These are phyloP conservation scores for Psittacula cyanocephala DNA, from an alignment of 2,113 vertebrate genomes.

Conservation along the genomic window DNA sequence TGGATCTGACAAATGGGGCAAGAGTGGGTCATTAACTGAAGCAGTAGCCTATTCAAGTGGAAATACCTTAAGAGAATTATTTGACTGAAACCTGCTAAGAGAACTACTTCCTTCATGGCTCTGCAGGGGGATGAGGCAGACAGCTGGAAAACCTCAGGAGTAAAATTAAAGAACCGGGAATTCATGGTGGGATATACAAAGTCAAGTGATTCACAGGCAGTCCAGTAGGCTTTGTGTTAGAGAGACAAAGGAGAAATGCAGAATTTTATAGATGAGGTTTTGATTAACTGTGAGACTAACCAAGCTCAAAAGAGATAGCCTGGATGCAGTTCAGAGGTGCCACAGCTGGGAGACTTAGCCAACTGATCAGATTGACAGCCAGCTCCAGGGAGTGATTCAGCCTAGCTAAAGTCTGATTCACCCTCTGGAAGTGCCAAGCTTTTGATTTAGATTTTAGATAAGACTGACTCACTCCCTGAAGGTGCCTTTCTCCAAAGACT, in stretches of 20 bases:
- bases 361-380: slow-evolving; percentile 11
- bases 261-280: not conserved
- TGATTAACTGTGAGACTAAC: not conserved
- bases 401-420: slow-evolving; percentile 17
- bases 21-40: not conserved
- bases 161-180: not conserved
- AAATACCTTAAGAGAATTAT: not conserved
- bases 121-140: not conserved
- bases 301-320: not conserved
- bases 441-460: slow-evolving; percentile 16
- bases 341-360: not conserved
- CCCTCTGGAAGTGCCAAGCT: not conserved
- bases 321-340: not conserved
- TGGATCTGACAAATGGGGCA: not conserved
- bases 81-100: not conserved
- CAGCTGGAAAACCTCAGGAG: not conserved
- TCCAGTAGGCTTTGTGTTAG: not conserved
- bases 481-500: not conserved
- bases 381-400: slow-evolving; percentile 38
- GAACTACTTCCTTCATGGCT: not conserved
- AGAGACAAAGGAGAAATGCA: not conserved
- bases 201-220: not conserved
- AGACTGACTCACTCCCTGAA: slow-evolving; percentile 22
- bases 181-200: not conserved
- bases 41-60: not conserved